Evolutionary conservation across 2,113 vertebrate species (phyloP).

Genomic region (Phrynosoma platyrhinos): DNA sequence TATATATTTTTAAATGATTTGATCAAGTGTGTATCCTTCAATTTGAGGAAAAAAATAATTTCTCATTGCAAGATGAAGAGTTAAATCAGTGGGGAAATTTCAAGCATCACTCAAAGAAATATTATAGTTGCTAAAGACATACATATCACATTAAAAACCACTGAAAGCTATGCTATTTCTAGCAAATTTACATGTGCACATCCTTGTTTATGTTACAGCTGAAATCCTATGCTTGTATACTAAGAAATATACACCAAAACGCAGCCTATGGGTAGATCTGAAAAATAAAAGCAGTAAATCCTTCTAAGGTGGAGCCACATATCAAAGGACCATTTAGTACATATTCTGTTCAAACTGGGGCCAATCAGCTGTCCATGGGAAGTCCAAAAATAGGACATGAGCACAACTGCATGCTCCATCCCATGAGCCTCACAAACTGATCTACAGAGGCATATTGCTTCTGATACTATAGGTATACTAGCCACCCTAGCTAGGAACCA

Average conservation of each 20-base stretch:
- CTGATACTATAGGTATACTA: no score
- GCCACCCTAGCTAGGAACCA: no score
- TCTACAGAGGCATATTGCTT: no score
- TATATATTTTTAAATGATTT: no score
- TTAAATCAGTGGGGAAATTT: slow-evolving; percentile 11
- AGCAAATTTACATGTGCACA: not conserved
- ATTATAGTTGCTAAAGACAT: slow-evolving; percentile 54
- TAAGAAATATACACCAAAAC: not conserved
- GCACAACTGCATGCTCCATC: no score
- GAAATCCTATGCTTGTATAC: not conserved
- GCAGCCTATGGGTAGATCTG: not conserved
- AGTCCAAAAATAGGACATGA: no score
- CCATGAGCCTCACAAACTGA: no score
- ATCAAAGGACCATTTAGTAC: no score
- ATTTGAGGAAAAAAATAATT: slow-evolving; percentile 44
- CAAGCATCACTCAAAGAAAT: slow-evolving; percentile 23
- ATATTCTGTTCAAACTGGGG: no score
- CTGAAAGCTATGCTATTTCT: not conserved
- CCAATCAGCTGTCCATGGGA: no score
- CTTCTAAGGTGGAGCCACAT: not conserved
- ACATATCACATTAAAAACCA: slow-evolving; percentile 25
- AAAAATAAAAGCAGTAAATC: not conserved
- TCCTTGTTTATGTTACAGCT: not conserved
- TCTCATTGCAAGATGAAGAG: not conserved
- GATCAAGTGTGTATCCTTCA: not conserved